Base-by-base conservation (phyloP, 2,113 vertebrate species). In the Callithrix jacchus region DNA sequence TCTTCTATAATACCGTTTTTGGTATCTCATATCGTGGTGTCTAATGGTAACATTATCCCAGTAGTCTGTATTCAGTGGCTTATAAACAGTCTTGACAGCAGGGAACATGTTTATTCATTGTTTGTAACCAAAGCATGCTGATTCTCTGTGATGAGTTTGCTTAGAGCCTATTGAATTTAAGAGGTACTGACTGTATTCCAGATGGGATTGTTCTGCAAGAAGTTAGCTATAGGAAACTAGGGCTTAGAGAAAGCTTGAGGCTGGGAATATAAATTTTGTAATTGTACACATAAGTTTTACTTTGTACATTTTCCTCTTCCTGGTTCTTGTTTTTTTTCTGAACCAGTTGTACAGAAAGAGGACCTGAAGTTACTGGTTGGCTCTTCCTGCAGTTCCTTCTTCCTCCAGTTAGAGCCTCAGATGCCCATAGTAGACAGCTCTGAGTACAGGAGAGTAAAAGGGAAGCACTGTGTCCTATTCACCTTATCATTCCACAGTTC, bases 171-270 rank as follows among this genome's bases (percentile, higher is more conserved):
- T 92, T 81, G 92, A 77, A 23, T 87, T 66, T 86, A 74, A 86
- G 52, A 84, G 54, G 85, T 40, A 49, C 27, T 85, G 88, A 89
- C 94, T 92, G 79, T 92, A 91, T 92, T 95, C 27, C 45, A 96
- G 56, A 27, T 81, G 47, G 66, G 58, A 74, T 81, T 89, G 11
- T 86, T 94, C 20, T 82, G 16, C 49, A 93, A 35, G 8, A 73
- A 95, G 30, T 84, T 88, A 91, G 23, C 17, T 35, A 47, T 61
- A 71, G 56, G 47, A n/a, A 88, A 30, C 52, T 93, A 13, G 49
- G 61, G 21, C 35, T 88, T 54, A 79, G 37, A 95, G 70, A 84
- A 91, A 58, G 9, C 47, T 74, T 87, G 87, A 35, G 37, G 12
- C 37, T 70, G 13, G 35, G 23, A 66, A 73, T 91, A 8, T 66